These are phyloP conservation scores for Lutjanus argentimaculatus DNA, from an alignment of 2,797 vertebrate genomes.

Conservation along the genomic window DNA sequence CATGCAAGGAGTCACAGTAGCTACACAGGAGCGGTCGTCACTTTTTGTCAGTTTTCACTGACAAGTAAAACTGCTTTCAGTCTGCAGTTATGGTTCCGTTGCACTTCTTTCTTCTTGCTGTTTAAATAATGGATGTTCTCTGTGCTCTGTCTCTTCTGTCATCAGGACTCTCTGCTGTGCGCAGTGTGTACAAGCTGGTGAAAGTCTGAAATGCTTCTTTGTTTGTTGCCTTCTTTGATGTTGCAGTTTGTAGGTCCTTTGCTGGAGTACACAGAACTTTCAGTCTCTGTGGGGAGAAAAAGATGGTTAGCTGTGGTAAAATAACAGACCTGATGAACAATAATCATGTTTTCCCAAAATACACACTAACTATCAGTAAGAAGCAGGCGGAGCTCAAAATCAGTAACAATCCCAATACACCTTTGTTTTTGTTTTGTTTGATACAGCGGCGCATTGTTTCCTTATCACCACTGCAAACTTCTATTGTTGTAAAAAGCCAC, in stretches of 20 bases:
- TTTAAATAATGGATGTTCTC: conserved; percentile 30
- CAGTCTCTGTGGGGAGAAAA: conserved; percentile 75
- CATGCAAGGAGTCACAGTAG: no score
- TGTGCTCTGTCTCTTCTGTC: conserved; percentile 7
- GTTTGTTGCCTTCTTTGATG: conserved; percentile 49
- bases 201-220: conserved; percentile 81
- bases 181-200: conserved; percentile 77
- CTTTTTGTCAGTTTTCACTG: neutral
- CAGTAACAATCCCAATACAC: neutral
- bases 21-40: no score
- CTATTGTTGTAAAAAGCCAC: neutral
- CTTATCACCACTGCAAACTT: neutral
- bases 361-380: neutral
- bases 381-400: neutral
- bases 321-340: conserved; percentile 5
- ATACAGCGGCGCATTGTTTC: neutral
- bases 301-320: neutral
- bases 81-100: neutral
- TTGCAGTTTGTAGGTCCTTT: conserved; percentile 65
- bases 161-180: conserved; percentile 12
- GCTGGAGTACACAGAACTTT: conserved; percentile 79
- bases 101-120: neutral
- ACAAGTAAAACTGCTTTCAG: neutral
- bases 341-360: neutral
- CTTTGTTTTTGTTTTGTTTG: neutral